phyloP scores from a whole-genome alignment of 1,140 invertebrate genomes.

The Macrobrachium nipponense region DNA sequence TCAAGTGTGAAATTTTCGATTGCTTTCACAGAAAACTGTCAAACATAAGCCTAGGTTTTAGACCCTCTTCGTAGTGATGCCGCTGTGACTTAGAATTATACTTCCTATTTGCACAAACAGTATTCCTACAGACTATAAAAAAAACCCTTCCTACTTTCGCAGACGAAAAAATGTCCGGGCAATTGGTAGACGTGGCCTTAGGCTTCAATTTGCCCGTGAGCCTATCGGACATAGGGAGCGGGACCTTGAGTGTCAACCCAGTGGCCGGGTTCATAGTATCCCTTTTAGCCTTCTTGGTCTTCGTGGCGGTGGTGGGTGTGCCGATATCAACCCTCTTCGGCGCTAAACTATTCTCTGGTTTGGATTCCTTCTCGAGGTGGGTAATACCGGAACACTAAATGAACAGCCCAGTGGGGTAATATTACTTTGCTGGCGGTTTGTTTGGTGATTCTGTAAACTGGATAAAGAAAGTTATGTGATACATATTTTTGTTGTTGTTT shows the following conservation, averaged over 20 bases:
- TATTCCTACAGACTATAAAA: too few species aligned
- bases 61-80: too few species aligned
- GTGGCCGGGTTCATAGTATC: constrained; percentile 42
- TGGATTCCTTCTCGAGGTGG: constrained; percentile 26
- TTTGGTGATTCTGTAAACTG: too few species aligned
- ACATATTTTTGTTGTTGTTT: too few species aligned
- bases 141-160: too few species aligned
- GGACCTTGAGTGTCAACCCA: constrained; percentile 31
- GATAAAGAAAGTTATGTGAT: too few species aligned
- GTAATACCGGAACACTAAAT: not conserved
- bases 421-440: not conserved
- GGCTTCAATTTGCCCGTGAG: constrained; percentile 29
- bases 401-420: too few species aligned
- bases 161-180: not conserved
- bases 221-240: constrained; percentile 28
- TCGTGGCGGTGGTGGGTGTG: constrained; percentile 41
- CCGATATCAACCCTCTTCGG: constrained; percentile 36
- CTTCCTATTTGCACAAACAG: too few species aligned
- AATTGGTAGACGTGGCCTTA: constrained; percentile 8
- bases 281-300: constrained; percentile 50
- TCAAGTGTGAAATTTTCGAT: too few species aligned
- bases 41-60: too few species aligned
- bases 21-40: too few species aligned
- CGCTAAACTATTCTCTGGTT: constrained; percentile 34
- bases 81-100: too few species aligned